Evolutionary conservation across 2,113 vertebrate genomes (phyloP).

Genomic region (Anser brachyrhynchus): DNA sequence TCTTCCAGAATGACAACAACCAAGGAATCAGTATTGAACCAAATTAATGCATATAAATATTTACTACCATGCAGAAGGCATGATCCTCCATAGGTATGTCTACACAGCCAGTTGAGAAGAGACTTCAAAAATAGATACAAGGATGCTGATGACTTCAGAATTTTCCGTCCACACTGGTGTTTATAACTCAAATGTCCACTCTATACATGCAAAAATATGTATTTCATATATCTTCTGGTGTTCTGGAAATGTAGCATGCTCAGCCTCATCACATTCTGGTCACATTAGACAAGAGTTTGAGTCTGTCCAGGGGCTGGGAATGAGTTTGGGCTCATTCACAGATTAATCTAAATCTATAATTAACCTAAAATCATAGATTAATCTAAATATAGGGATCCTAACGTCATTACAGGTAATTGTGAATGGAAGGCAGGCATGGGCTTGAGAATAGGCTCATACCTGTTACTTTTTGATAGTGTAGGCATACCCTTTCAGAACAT

Average conservation of each 20-base stretch:
- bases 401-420: neutral
- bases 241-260: neutral
- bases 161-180: neutral
- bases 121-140: neutral
- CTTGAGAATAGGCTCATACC: neutral
- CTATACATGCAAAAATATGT: neutral
- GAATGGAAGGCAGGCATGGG: neutral
- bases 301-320: neutral
- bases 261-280: neutral
- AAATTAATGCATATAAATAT: neutral
- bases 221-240: neutral
- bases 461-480: neutral
- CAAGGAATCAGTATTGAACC: neutral
- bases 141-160: neutral
- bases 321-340: neutral
- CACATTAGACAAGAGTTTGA: neutral
- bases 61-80: neutral
- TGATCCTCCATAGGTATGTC: conserved; percentile 9
- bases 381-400: neutral
- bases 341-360: neutral
- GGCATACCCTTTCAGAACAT: conserved; percentile 39
- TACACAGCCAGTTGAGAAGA: neutral
- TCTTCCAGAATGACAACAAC: neutral
- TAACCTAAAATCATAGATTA: neutral
- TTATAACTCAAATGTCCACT: neutral